These are phyloP conservation scores for Drosophila saltans DNA, from an alignment of 1,140 invertebrate species.

Conservation along the genomic window DNA sequence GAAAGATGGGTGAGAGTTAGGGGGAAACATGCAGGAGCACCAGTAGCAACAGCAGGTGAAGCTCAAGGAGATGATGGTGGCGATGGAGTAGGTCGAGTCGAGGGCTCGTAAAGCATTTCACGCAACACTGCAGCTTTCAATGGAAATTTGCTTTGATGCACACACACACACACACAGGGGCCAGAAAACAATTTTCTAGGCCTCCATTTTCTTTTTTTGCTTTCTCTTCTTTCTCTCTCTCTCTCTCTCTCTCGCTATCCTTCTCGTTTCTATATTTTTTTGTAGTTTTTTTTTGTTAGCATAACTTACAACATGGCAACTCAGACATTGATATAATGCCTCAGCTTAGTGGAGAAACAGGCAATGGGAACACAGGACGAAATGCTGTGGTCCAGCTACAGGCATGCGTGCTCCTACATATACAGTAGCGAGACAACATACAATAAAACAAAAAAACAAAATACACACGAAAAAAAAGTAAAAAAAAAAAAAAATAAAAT, in stretches of 20 bases:
- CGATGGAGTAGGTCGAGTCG: slow-evolving; percentile 14
- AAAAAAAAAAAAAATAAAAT: neutral
- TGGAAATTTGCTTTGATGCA: slow-evolving; percentile 73
- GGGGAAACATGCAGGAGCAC: no score
- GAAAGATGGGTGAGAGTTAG: neutral
- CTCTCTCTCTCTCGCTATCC: neutral
- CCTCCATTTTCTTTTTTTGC: slow-evolving; percentile 32
- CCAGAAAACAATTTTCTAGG: slow-evolving; percentile 76
- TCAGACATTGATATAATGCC: slow-evolving; percentile 79
- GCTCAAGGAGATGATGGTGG: slow-evolving; percentile 4
- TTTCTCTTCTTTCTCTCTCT: slow-evolving; percentile 28
- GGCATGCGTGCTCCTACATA: slow-evolving; percentile 64
- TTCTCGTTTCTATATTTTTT: slow-evolving; percentile 21
- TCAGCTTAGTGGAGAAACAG: slow-evolving; percentile 19
- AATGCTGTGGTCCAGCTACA: slow-evolving; percentile 31
- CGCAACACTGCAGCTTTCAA: slow-evolving; percentile 80
- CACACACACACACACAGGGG: slow-evolving; percentile 11
- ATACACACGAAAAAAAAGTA: slow-evolving; percentile 16
- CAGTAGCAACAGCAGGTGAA: neutral
- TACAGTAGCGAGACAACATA: slow-evolving; percentile 45
- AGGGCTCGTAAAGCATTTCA: slow-evolving; percentile 76
- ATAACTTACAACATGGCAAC: slow-evolving; percentile 78
- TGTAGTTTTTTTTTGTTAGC: slow-evolving; percentile 47
- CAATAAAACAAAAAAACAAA: slow-evolving; percentile 41
- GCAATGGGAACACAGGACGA: slow-evolving; percentile 9